Base-by-base conservation (phyloP, 2,797 vertebrate genomes). In the Bovichtus variegatus region DNA sequence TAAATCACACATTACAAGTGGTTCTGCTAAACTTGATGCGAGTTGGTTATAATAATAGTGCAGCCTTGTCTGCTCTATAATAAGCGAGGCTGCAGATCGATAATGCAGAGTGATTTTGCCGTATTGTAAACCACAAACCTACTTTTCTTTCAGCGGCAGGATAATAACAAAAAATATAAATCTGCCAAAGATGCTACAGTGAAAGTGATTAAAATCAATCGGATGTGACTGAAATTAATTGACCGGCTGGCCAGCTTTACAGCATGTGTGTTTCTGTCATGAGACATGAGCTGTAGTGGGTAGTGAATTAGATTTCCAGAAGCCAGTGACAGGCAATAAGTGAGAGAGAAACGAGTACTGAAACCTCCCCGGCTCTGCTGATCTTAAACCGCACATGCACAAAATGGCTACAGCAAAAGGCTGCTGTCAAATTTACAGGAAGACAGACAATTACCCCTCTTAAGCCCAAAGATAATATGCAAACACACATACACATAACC, bases 371-470 rank as follows among this genome's bases (percentile, higher is more conserved):
- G 23, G 64, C 76, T 51, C 60, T 79, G 51, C 38, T 43, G 38
- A 71, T 67, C 71, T 68, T 15, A 54, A 0, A 25, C 51, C 1
- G 9, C 25, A 64, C 40, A 40, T 47, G 38, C 21, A 81, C 74
- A 78, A 78, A 83, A 87, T 21, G 59, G 75, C 77, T 49, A 59
- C 71, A 38, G 58, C 15, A 29, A 80, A 66, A 66, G 21, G 27
- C 10, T 57, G 18, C 60, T 72, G 65, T 76, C 46, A 74, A 57
- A 76, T 76, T 47, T 69, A 62, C 46, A 55, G 41, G 69, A 67
- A 84, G 62, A 76, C 71, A 82, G 78, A 81, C 83, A 86, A 89
- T 93, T 90, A 85, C 51, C 31, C 81, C 76, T 76, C 51, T 64
- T 71, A 89, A 85, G 81, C 76, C 72, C 58, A 70, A 15, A 76